A percentile compares a stretch with the other conserved stretches of the same genome.
These are phyloP conservation scores for Pelusios castaneus DNA, from an alignment of 2,113 vertebrate genomes.

Conservation along the genomic window DNA sequence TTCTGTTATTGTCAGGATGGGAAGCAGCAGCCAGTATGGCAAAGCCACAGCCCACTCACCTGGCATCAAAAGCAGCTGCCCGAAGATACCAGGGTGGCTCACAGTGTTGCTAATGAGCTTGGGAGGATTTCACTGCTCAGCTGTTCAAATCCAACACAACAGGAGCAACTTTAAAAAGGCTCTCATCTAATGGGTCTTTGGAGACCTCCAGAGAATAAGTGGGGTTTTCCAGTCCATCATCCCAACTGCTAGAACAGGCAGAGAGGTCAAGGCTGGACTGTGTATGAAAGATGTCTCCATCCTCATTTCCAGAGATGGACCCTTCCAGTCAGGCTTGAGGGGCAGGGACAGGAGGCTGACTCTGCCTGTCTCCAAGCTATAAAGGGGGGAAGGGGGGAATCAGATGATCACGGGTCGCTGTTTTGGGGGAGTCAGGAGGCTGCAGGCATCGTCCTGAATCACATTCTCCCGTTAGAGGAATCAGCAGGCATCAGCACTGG, in stretches of 20 bases:
- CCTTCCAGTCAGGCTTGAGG: background rate
- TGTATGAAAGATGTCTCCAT: background rate
- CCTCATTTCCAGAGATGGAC: background rate
- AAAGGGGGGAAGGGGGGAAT: no score
- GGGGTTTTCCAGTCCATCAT: background rate
- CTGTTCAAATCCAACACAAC: background rate
- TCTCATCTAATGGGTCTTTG: background rate
- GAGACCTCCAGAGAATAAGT: background rate
- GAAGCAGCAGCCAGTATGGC: background rate
- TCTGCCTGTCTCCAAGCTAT: background rate
- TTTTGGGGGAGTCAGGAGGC: background rate
- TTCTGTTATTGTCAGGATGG: background rate
- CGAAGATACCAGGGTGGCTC: background rate
- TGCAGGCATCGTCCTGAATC: background rate
- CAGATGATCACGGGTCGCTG: background rate
- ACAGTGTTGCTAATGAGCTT: background rate
- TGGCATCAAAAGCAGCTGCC: background rate
- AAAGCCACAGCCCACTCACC: background rate
- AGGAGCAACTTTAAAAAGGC: background rate
- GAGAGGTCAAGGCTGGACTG: background rate
- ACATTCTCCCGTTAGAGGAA: background rate
- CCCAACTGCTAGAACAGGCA: background rate
- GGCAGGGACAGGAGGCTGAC: background rate
- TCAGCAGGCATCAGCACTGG: background rate
- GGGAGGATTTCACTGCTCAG: background rate